A percentile compares a stretch with the other conserved stretches of the same genome.
These are phyloP conservation scores for Chelmon rostratus DNA, from an alignment of 2,797 vertebrate species.

Conservation along the genomic window DNA sequence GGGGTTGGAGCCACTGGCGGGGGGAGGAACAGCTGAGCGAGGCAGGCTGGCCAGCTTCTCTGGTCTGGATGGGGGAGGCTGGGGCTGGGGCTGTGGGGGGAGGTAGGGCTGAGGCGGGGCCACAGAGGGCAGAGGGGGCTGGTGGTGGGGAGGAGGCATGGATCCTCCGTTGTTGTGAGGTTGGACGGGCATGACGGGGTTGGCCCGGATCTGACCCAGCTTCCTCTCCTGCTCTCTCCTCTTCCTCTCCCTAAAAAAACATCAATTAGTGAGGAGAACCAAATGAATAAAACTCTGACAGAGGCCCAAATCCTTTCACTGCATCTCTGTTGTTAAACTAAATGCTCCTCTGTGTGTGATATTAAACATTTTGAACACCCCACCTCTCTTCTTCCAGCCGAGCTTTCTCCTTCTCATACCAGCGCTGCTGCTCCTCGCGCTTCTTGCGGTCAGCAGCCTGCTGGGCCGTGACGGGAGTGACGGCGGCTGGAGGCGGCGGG, in stretches of 20 bases:
- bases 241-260: constrained; percentile 89
- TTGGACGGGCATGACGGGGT: constrained; percentile 87
- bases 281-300: too few species aligned
- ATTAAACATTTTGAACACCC: too few species aligned
- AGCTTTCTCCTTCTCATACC: constrained; percentile 99
- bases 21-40: constrained; percentile 77
- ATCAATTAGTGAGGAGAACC: background rate
- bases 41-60: constrained; percentile 92
- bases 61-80: constrained; percentile 82
- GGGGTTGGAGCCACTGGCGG: constrained; percentile 71
- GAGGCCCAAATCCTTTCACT: too few species aligned
- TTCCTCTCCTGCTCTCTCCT: constrained; percentile 96
- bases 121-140: constrained; percentile 72
- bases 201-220: constrained; percentile 92
- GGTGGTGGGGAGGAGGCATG: constrained; percentile 80
- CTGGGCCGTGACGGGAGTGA: constrained; percentile 84
- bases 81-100: constrained; percentile 76
- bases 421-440: constrained; percentile 97
- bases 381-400: constrained; percentile 94
- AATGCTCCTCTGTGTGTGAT: too few species aligned
- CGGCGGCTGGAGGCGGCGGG: constrained; percentile 85
- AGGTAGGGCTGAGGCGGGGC: constrained; percentile 73
- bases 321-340: too few species aligned
- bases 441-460: constrained; percentile 93
- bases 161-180: constrained; percentile 83